Evolutionary conservation across 2,797 vertebrate species (phyloP).

Genomic region (Tachyglossus aculeatus): DNA sequence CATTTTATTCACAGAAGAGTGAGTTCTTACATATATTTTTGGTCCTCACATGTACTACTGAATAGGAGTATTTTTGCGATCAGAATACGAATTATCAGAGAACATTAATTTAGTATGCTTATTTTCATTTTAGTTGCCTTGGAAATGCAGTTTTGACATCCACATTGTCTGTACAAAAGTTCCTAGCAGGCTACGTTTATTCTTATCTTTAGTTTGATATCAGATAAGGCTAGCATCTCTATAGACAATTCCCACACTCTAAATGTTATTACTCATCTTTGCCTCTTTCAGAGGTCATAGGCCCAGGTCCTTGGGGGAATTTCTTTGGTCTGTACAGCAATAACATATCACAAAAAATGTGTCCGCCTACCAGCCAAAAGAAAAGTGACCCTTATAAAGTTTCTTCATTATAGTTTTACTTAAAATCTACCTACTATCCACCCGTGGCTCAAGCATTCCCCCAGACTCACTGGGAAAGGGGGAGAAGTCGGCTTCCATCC

Average conservation of each 20-base stretch:
- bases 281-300: conserved; percentile 29
- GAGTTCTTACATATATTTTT: background rate
- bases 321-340: conserved; percentile 5
- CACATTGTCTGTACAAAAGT: conserved; percentile 1
- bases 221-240: conserved; percentile 45
- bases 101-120: conserved; percentile 10
- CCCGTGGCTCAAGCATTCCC: conserved; percentile 41
- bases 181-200: background rate
- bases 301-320: conserved; percentile 18
- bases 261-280: conserved; percentile 38
- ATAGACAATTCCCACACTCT: conserved; percentile 42
- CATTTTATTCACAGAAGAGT: background rate
- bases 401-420: conserved; percentile 15
- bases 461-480: too few species aligned
- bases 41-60: background rate
- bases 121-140: background rate
- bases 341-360: conserved; percentile 32
- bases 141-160: background rate
- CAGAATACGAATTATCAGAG: conserved; percentile 36
- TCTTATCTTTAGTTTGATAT: conserved; percentile 54
- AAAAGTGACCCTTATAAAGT: conserved; percentile 14
- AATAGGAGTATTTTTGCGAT: background rate
- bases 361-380: background rate
- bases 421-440: background rate
- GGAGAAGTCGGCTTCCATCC: too few species aligned